Evolutionary conservation across 2,797 vertebrate genomes (phyloP).

Genomic region (Girardinus metallicus): DNA sequence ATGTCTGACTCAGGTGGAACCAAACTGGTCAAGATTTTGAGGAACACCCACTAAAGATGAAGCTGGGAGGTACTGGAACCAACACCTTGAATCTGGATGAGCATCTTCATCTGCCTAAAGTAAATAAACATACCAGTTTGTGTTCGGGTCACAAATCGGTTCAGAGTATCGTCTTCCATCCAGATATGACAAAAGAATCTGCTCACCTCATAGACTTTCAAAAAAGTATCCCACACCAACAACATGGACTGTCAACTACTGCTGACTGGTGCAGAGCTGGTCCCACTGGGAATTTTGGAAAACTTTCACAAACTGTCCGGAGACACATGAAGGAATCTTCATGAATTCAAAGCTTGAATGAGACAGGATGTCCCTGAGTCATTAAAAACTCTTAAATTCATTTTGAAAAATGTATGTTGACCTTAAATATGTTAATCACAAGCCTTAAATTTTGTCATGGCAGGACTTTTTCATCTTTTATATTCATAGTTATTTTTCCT

Average conservation of each 20-base stretch:
- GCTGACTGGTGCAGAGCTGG: background rate
- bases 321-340: background rate
- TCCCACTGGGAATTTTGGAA: background rate
- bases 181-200: background rate
- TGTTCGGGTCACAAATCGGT: background rate
- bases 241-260: background rate
- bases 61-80: background rate
- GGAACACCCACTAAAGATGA: background rate
- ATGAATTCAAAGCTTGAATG: background rate
- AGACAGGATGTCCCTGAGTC: no score
- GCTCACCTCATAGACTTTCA: background rate
- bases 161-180: background rate
- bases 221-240: background rate
- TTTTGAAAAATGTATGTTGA: no score
- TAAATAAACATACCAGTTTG: background rate
- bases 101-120: background rate
- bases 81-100: background rate
- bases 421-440: no score
- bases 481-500: no score
- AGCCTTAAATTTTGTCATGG: no score
- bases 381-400: no score
- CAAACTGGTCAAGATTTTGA: background rate
- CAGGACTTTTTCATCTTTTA: no score
- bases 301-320: no score
- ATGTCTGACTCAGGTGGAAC: background rate